Evolutionary conservation across 2,888 invertebrate species (phyloP), one percentile per base, ranked within the genome.

Genomic region (Cecidostiba fungosa): DNA sequence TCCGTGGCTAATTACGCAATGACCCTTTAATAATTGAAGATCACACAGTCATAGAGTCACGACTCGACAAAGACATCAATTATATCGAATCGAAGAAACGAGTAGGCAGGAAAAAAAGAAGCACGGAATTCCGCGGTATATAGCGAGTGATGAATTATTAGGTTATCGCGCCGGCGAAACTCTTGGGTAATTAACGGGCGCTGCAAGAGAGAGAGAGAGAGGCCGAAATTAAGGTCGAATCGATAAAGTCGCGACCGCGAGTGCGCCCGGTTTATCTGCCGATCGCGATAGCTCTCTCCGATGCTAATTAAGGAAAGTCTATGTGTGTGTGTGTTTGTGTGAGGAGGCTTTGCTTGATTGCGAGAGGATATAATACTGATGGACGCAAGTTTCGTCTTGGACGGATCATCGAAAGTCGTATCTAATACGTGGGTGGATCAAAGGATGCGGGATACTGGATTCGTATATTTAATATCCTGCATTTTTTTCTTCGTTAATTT

Each of bases 191-290:
- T 86, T 84, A 83, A 81, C 86, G 79, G 66, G 62, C 69, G 54
- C 69, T 39, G 66, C 72, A 69, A 59, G n/a, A 59, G 54, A 8
- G 54, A 6, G 23, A n/a, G 54, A 59, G 23, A n/a, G 54, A 59
- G 54, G 23, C 80, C 73, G 73, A 89, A 90, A 90, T 91, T 89
- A 91, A 89, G 89, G 89, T 89, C 88, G 87, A 89, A 86, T 77
- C 89, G 90, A 90, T 90, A 89, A 89, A 90, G 90, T 90, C 88
- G 88, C 88, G 89, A 89, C 88, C 54, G 54, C 54, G n/a, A 59
- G 23, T 59, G 87, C 89, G 88, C 90, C 50, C 76, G 23, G 73
- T n/a, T 29, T 80, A 80, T 90, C 88, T 89, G 85, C 87, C 29
- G 66, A 89, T 91, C 90, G 89, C 88, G 89, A 90, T 90, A 88